Evolutionary conservation across 2,113 vertebrate species (phyloP), one percentile per base, ranked within the genome.

Genomic region (Poeciliopsis retropinna): DNA sequence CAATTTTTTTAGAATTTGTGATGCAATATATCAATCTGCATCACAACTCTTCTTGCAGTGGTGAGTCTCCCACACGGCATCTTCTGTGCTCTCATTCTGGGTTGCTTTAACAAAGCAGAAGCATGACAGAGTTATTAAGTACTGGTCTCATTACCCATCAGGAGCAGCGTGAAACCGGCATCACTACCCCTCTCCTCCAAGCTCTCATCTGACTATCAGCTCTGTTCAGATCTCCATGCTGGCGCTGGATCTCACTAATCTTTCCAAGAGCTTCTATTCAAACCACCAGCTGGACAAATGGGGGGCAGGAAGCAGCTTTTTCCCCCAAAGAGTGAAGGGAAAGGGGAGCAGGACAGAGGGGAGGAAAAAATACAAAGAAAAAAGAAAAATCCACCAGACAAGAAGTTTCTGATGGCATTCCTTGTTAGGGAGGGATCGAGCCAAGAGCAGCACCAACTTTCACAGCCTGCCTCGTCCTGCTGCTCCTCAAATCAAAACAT

Each of bases 251-350:
- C 62, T 30, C 0, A 51, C 72, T 74, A 69, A 86, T 82, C 86
- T 79, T 80, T 89, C 84, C 89, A 91, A 80, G 76, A 83, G 74
- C 73, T 85, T 78, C 82, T 78, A 84, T 82, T 87, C 68, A 80
- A 61, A 61, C 60, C 87, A 89, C 91, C 89, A 91, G 87, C 72
- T 88, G 87, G 85, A 92, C 87, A 86, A 86, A 84, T 76, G 75
- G 32, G 32, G 73, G 70, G 32, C 90, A 93, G 93, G 94, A 94
- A 94, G 77, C 88, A 75, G 87, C 76, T 66, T 84, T 82, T 87
- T 69, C 17, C 85, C 83, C 78, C 64, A 78, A 79, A 78, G 74
- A 54, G 84, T 67, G 75, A 68, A 74, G 71, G 3, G 37, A 3
- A 5, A 74, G 3, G 74, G 84, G 54, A 67, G 70, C 28, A 66